Conservation (phyloP, 2,888 invertebrate genomes). For the Stenchaetothrips biformis region DNA sequence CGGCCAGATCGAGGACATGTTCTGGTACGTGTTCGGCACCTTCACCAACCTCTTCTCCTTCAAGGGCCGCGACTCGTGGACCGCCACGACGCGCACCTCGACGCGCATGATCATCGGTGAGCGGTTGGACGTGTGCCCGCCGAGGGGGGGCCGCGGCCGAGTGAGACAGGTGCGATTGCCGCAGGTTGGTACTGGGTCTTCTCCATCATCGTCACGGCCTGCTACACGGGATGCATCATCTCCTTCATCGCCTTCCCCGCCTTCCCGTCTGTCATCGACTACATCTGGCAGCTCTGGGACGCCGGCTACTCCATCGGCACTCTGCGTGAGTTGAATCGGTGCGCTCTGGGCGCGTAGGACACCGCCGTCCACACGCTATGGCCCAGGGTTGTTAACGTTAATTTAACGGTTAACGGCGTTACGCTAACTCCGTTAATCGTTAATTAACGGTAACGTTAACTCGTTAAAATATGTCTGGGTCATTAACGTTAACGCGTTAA, state of each 20-base stretch:
- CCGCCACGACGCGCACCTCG: conserved; percentile 61
- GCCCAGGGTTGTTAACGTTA: too few relatives aligned
- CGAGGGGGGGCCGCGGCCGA: too few relatives aligned
- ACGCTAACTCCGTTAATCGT: too few relatives aligned
- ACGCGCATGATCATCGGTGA: conserved; percentile 68
- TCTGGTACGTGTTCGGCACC: conserved; percentile 82
- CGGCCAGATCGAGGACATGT: conserved; percentile 75
- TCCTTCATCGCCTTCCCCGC: conserved; percentile 76
- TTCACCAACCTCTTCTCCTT: conserved; percentile 73
- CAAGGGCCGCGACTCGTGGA: conserved; percentile 63
- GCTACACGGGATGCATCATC: conserved; percentile 79
- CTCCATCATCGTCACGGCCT: conserved; percentile 76
- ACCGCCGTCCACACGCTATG: not conserved
- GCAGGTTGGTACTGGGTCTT: conserved; percentile 77
- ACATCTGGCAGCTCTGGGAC: conserved; percentile 58
- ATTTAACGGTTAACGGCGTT: too few relatives aligned
- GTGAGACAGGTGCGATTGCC: not conserved
- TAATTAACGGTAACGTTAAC: too few relatives aligned
- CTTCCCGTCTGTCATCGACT: conserved; percentile 69
- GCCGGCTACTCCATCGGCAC: conserved; percentile 68
- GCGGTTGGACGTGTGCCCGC: too few relatives aligned
- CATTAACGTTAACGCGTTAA: too few relatives aligned
- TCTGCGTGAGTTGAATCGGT: conserved; percentile 52
- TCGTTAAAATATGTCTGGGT: too few relatives aligned
- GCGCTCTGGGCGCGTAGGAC: not conserved